These are phyloP conservation scores for Sebastes itinus DNA, from an alignment of 2,797 vertebrate species.

Conservation along the genomic window DNA sequence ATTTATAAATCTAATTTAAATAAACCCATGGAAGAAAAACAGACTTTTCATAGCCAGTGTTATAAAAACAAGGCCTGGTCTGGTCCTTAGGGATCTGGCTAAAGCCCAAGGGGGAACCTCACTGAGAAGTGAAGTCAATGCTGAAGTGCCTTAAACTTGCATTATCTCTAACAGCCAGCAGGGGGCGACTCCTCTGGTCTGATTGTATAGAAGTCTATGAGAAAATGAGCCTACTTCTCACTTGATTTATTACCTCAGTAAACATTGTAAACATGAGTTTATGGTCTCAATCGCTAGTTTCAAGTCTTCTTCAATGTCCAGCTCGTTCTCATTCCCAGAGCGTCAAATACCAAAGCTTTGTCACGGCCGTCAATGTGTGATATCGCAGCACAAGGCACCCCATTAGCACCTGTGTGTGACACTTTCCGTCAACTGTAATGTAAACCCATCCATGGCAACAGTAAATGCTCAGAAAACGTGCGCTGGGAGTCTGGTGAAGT, in stretches of 20 bases:
- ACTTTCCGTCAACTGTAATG: too few relatives aligned
- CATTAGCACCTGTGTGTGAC: too few relatives aligned
- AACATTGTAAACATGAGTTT: neutral
- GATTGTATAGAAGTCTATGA: neutral
- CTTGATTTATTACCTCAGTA: neutral
- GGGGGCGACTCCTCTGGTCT: neutral
- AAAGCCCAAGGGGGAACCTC: neutral
- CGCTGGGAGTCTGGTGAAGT: too few relatives aligned
- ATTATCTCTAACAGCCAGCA: neutral
- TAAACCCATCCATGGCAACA: too few relatives aligned
- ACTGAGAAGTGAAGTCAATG: neutral
- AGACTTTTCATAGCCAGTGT: neutral
- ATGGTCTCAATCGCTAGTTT: neutral
- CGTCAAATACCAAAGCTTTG: too few relatives aligned
- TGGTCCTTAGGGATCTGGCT: neutral
- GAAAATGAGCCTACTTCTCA: neutral
- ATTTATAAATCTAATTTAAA: neutral
- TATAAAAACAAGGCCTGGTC: neutral
- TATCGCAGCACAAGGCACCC: too few relatives aligned
- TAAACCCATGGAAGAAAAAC: neutral
- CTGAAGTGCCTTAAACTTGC: neutral
- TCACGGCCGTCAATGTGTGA: too few relatives aligned
- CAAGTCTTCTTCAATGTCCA: neutral
- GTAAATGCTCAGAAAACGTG: too few relatives aligned
- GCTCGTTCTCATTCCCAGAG: too few relatives aligned